Conservation (phyloP, 2,113 vertebrate species). For the Notothenia rossii region DNA sequence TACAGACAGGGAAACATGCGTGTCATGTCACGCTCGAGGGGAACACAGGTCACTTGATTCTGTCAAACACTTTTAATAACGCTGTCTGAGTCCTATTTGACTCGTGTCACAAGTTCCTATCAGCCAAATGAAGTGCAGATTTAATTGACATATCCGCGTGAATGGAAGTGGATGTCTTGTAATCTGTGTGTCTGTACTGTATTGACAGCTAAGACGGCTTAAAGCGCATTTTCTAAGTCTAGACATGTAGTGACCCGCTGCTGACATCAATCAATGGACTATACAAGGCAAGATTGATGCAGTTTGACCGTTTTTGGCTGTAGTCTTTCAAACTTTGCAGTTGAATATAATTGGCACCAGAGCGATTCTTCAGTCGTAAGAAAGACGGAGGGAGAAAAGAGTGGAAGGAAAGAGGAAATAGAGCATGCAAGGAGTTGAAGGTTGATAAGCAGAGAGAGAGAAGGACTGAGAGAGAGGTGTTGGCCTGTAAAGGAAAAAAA, state of each 20-base stretch:
- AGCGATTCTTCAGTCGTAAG: conserved; percentile 37
- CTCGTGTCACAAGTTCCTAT: conserved; percentile 20
- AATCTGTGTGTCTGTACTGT: conserved; percentile 29
- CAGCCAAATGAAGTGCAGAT: conserved; percentile 27
- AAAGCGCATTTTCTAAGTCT: conserved; percentile 70
- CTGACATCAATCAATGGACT: conserved; percentile 76
- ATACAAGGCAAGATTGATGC: conserved; percentile 70
- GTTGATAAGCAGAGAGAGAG: conserved; percentile 57
- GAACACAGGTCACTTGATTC: conserved; percentile 36
- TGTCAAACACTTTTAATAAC: conserved; percentile 52
- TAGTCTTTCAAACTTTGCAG: conserved; percentile 69
- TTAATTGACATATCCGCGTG: conserved; percentile 19
- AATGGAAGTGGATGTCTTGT: conserved; percentile 11
- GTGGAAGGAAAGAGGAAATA: conserved; percentile 1
- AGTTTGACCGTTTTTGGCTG: conserved; percentile 65
- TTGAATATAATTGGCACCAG: conserved; percentile 64
- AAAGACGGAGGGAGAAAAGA: conserved; percentile 14
- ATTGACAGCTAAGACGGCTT: conserved; percentile 63
- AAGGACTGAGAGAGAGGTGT: conserved; percentile 51
- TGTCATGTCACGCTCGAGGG: conserved; percentile 22
- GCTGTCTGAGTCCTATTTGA: conserved; percentile 26
- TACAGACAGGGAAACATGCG: conserved; percentile 1
- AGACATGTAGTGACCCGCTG: conserved; percentile 70
- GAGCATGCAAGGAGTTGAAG: conserved; percentile 57
- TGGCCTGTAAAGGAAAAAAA: conserved; percentile 45